Evolutionary conservation across 2,888 invertebrate genomes (phyloP), one percentile per base, ranked within the genome.

Genomic region (Crepidodera aurea): DNA sequence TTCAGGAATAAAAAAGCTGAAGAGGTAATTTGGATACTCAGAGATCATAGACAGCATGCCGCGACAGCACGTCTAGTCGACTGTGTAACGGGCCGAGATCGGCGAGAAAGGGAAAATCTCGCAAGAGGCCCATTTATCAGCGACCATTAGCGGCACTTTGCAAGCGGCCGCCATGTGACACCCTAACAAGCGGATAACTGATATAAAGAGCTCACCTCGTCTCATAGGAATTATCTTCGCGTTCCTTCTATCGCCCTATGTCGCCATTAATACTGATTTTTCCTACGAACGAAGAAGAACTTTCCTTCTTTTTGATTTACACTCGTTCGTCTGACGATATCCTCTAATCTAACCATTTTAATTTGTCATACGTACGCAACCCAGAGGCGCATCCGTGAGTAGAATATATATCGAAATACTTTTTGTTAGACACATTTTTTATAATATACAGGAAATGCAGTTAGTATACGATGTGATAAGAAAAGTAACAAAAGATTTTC

Each of bases 171-270:
- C 71, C 60, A 71, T 73, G 75, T 74, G 75, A 76, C 77, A 76
- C 74, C 70, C 75, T 77, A 76, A 77, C 77, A 76, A 75, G 75
- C 75, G 76, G 76, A 77, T 77, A 77, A 77, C 77, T 77, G 76
- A 77, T 77, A 77, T 77, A 76, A 77, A 77, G 77, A 76, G 76
- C 77, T 76, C 76, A 75, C 75, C 76, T 75, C 73, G 74, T 74
- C 76, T 75, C 76, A 64, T 64, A 72, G 77, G 77, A 76, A 77
- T 77, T 76, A 76, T 76, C 75, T 73, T 68, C 37, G 58, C 65
- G 66, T 62, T 71, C 64, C 67, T 69, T 68, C 64, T 69, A 70
- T 73, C 73, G 71, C 57, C 51, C 46, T 46, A n/a, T 22, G 32
- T 29, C 48, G 55, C 66, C 66, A 66, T 66, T 66, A 66, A 66